Conservation (phyloP, 2,888 invertebrate species). For the Spodoptera exigua region DNA sequence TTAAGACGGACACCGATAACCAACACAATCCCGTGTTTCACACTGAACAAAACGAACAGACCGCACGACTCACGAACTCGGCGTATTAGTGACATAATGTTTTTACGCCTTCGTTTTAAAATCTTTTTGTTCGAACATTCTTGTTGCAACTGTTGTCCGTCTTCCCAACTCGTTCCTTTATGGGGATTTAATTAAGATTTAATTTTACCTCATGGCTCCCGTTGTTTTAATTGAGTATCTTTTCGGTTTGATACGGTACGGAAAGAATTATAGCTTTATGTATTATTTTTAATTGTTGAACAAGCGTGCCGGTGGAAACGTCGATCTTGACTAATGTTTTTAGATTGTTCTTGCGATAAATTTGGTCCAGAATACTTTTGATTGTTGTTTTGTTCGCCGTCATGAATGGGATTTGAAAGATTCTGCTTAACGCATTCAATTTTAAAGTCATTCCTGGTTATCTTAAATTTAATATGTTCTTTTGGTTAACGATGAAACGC, state of each 20-base stretch:
- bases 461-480: too few relatives aligned
- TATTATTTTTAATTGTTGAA: conserved; percentile 67
- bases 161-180: conserved; percentile 64
- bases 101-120: conserved; percentile 72
- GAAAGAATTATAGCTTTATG: conserved; percentile 69
- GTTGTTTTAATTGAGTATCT: conserved; percentile 77
- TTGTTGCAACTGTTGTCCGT: conserved; percentile 53
- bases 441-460: too few relatives aligned
- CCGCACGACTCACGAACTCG: conserved; percentile 59
- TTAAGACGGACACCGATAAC: conserved; percentile 61
- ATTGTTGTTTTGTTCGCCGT: conserved; percentile 29
- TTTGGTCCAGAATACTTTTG: conserved; percentile 32
- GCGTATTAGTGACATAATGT: conserved; percentile 79
- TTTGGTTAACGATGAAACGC: too few relatives aligned
- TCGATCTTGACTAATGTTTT: conserved; percentile 57
- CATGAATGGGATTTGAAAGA: conserved; percentile 25
- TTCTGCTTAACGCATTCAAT: background rate
- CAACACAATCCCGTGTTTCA: conserved; percentile 59
- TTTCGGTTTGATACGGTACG: conserved; percentile 69
- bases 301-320: conserved; percentile 39
- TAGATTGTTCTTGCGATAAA: conserved; percentile 54
- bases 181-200: conserved; percentile 87
- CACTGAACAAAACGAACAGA: conserved; percentile 56
- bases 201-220: conserved; percentile 84
- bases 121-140: conserved; percentile 43